Base-by-base conservation (phyloP, 2,113 vertebrate genomes). In the Orycteropus afer region DNA sequence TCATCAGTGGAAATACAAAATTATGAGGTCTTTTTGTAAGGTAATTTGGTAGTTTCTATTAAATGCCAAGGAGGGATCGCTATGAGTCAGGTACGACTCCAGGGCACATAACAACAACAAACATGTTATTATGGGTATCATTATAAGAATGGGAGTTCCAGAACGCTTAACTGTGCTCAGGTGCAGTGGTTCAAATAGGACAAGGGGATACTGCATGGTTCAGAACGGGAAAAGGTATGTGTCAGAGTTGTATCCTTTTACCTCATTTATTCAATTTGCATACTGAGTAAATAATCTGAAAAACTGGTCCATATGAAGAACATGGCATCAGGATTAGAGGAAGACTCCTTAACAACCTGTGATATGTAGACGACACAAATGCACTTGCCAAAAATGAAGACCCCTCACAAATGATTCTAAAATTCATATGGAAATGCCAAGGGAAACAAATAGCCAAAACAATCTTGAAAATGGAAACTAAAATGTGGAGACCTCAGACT, bases 1-100 rank as follows among this genome's bases (percentile, higher is more conserved):
- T 78, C 78, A 94, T 59, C 20, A 90, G 42, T 78, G 6, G 42
- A 2, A 90, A 79, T 51, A 69, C 51, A 79, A 94, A 94, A 71
- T 17, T 90, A 22, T 29, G 69, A 67, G 42, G 27, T 27, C 23
- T 77, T 59, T 94, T 42, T 6, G 10, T 32, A 83, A 89, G 40
- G 25, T 49, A 77, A 47, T 57, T 83, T 25, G 49, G 32, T 67
- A 83, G 2, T 94, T n/a, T 27, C 61, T 90, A 90, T 11, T 49
- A 78, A 69, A 89, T 59, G 49, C 14, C 34, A n/a, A n/a, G n/a
- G n/a, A n/a, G n/a, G n/a, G n/a, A n/a, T n/a, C n/a, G n/a, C n/a
- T n/a, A n/a, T n/a, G n/a, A n/a, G n/a, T n/a, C n/a, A n/a, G n/a
- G n/a, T 57, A 57, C 7, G 4, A 57, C 55, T 7, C n/a, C n/a